These are phyloP conservation scores for Esox niger DNA, from an alignment of 2,113 vertebrate species.

Conservation along the genomic window DNA sequence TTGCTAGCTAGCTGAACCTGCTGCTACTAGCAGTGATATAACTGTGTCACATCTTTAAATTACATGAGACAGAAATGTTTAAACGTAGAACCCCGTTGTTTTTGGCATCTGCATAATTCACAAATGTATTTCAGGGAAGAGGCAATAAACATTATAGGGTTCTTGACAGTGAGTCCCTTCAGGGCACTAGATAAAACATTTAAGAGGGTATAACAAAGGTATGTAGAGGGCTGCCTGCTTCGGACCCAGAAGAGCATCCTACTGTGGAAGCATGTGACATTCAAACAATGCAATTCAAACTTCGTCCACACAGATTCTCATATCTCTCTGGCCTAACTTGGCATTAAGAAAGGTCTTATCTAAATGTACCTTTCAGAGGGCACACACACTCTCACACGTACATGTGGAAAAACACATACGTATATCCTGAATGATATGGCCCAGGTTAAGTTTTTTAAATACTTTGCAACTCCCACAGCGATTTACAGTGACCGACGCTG, in stretches of 20 bases:
- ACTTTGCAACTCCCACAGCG: no score
- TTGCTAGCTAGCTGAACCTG: no score
- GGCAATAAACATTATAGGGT: conserved; percentile 33
- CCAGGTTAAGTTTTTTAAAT: no score
- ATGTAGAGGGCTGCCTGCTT: no score
- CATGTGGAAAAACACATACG: no score
- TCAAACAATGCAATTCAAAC: conserved; percentile 16
- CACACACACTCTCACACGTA: neutral
- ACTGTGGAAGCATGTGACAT: neutral
- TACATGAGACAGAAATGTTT: no score
- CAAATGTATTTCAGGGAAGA: conserved; percentile 41
- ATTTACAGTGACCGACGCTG: no score
- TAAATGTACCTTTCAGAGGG: neutral
- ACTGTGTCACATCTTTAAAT: no score
- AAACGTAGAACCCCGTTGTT: no score
- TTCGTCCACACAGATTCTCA: conserved; percentile 17
- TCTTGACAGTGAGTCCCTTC: conserved; percentile 1
- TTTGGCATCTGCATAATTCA: conserved; percentile 14
- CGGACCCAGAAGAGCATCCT: neutral
- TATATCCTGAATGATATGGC: no score
- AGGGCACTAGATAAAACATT: conserved; percentile 26
- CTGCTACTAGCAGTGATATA: no score
- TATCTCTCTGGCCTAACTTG: conserved; percentile 22
- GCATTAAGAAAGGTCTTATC: conserved; percentile 11
- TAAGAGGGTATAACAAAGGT: neutral